phyloP scores from a whole-genome alignment of 2,113 vertebrate genomes.

The Entomyzon cyanotis region DNA sequence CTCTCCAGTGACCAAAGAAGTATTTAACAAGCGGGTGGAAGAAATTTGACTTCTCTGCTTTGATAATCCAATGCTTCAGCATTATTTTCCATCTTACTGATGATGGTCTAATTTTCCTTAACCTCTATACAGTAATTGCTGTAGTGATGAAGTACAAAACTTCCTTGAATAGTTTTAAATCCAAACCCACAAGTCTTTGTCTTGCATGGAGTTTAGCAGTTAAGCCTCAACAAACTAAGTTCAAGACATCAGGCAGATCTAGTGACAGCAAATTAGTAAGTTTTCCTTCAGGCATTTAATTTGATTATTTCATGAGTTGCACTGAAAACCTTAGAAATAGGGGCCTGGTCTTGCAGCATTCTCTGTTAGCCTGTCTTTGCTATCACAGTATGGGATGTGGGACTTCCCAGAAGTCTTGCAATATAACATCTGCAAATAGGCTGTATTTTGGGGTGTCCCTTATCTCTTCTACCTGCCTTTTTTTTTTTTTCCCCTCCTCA shows the following conservation, averaged over 20 bases:
- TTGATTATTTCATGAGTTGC: background rate
- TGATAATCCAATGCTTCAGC: background rate
- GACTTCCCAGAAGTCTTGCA: background rate
- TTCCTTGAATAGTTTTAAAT: background rate
- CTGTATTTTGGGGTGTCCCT: background rate
- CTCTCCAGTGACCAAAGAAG: background rate
- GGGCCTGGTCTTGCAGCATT: background rate
- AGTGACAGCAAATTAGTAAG: background rate
- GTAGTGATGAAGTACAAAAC: background rate
- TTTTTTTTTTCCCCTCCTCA: background rate
- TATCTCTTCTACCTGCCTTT: background rate
- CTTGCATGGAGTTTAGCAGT: background rate
- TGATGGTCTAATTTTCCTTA: background rate
- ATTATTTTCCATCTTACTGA: background rate
- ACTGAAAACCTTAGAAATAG: background rate
- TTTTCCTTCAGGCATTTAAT: conserved; percentile 23
- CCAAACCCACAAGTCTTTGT: background rate
- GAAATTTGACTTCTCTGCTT: background rate
- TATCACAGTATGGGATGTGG: background rate
- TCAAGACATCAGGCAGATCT: background rate
- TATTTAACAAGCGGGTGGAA: background rate
- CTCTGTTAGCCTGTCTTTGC: background rate
- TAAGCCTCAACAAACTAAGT: background rate
- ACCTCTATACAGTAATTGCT: background rate
- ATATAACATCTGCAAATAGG: background rate